Evolutionary conservation across 2,113 vertebrate species (phyloP).

Genomic region (Pyxicephalus adspersus): DNA sequence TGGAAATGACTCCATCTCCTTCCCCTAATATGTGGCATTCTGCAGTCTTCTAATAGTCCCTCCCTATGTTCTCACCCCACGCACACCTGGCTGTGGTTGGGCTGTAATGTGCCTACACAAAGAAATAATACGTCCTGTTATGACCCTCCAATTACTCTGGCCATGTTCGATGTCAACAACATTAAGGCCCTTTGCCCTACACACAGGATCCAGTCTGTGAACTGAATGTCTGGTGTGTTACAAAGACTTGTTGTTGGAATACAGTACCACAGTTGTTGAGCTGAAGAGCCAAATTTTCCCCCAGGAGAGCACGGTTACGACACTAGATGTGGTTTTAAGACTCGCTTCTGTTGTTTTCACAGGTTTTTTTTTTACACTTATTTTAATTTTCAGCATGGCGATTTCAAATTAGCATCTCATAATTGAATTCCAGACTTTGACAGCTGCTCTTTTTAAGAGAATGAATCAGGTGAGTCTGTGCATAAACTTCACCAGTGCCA

Average conservation of each 20-base stretch:
- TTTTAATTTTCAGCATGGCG: constrained; percentile 20
- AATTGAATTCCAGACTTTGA: constrained; percentile 42
- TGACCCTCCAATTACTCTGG: constrained; percentile 55
- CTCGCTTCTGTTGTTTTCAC: constrained; percentile 47
- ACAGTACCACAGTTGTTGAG: constrained; percentile 48
- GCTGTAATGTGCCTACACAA: constrained; percentile 48
- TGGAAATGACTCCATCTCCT: constrained; percentile 6
- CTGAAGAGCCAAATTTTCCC: constrained; percentile 52
- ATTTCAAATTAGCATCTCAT: constrained; percentile 47
- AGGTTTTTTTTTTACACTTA: constrained; percentile 35
- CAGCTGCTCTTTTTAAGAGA: constrained; percentile 28
- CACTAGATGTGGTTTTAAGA: constrained; percentile 39
- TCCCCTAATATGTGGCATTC: constrained; percentile 41
- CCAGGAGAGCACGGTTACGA: constrained; percentile 46
- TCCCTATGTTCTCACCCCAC: constrained; percentile 52
- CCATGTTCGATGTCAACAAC: constrained; percentile 56
- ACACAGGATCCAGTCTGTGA: constrained; percentile 53
- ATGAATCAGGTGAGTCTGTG: constrained; percentile 17
- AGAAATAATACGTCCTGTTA: constrained; percentile 55
- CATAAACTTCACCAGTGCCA: constrained; percentile 4
- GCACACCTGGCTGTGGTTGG: constrained; percentile 52
- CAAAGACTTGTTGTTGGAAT: constrained; percentile 57
- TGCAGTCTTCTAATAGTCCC: constrained; percentile 46
- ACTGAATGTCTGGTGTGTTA: constrained; percentile 52
- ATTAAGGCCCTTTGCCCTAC: constrained; percentile 55